Base-by-base conservation (phyloP, 2,888 invertebrate genomes). In the Andrena minutula region DNA sequence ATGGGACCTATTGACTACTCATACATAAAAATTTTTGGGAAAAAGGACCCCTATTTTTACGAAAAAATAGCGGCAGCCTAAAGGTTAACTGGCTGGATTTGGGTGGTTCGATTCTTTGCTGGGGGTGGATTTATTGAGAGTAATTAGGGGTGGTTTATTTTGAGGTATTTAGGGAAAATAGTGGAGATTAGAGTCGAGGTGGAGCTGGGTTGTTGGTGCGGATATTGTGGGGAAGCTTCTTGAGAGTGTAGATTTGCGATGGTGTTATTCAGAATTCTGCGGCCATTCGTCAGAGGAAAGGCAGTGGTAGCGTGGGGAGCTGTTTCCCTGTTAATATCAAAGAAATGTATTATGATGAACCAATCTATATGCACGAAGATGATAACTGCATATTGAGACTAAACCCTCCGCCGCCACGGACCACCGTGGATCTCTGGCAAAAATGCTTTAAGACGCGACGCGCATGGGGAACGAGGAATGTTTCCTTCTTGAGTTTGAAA, bases 341-440 rank as follows among this genome's bases (percentile, higher is more conserved):
- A 60, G 51, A 73, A 61, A 66, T 26, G 66, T 78, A 79, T 79
- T 79, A 66, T 65, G 61, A 79, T 78, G 65, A 78, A 60, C 60
- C 71, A 77, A 77, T 79, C 79, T 79, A 56, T 79, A 79, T 79
- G 77, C 79, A 71, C 60, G 75, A 53, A 60, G 65, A 78, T 76
- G 87, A 87, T 86, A 88, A 89, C 88, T 87, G 89, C 89, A 89
- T 88, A 89, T 89, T 87, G 89, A 68, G 85, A 71, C 73, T 82
- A 82, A 88, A 81, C 79, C 74, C 77, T 61, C n/a, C 47, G 32
- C 26, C 23, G 16, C n/a, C n/a, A 5, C 23, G 20, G 53, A 51
- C 56, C 69, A 16, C 3, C 30, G n/a, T 2, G 61, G 49, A 41
- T 47, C 63, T 68, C 26, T 16, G 28, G 12, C 16, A 68, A 69